Evolutionary conservation across 1,140 invertebrate genomes (phyloP), one percentile per base, ranked within the genome.

Genomic region (Lycorma delicatula): DNA sequence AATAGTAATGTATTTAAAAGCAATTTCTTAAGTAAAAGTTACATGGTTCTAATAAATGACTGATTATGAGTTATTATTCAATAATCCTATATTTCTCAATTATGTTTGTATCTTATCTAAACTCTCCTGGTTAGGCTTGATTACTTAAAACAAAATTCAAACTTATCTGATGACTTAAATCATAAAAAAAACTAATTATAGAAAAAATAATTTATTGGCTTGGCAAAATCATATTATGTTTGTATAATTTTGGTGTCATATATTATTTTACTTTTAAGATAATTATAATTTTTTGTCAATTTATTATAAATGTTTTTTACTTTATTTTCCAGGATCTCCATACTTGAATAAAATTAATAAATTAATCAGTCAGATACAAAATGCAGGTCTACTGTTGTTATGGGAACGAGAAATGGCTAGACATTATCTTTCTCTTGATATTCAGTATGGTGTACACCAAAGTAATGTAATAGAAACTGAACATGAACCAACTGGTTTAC

Each of bases 371-470:
- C 36, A 51, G 18, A 49, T 59, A 13, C 26, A 59, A 18, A 47
- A 53, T 20, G 48, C 55, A 1, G 61, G 61, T 3, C 27, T 60
- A 12, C 31, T 56, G 18, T 31, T 63, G 18, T 58, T 53, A 38
- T 63, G 61, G 61, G 61, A 63, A 55, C 58, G 57, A 51, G 61
- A 63, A 46, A 55, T 63, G 23, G 49, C 56, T 2, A 47, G 61
- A 16, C 49, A 47, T 47, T 63, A 54, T 46, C 31, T 63, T 12
- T 16, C 27, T 36, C 50, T 48, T 1, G 20, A 28, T 2, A 36
- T 57, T 20, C 56, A 57, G 31, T 57, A 44, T 29, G 47, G 41
- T 2, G 47, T 51, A 9, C 29, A 29, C 20, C 41, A 57, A 1
- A 57, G 47, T 27, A 48, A n/a, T n/a, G 48, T 20, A 12, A 22